Base-by-base conservation (phyloP, 2,888 invertebrate species). In the Drosophila monieri region DNA sequence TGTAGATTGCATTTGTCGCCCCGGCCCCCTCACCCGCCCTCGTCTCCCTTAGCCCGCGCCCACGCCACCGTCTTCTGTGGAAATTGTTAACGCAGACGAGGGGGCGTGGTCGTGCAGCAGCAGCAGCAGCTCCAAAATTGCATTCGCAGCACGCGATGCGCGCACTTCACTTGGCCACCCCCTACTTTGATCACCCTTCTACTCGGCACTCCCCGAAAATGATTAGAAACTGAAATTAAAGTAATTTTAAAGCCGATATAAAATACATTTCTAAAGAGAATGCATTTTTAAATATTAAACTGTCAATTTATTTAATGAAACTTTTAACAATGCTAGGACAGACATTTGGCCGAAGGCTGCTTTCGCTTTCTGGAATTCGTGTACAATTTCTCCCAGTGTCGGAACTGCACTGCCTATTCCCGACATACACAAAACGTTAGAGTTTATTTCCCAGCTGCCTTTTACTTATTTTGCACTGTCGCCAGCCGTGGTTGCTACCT, bases 1-100 rank as follows among this genome's bases (percentile, higher is more conserved):
- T 80, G 85, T 88, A 80, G 86, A 88, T 88, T 85, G 88, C 88
- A 84, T 88, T 88, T 88, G 83, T 73, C 88, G 83, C 75, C 54
- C 15, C 21, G 83, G 72, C 88, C 79, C 75, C 54, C 15, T 18
- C 15, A 6, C 27, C 15, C 46, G n/a, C 39, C 9, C 0, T 18
- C 1, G 6, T 0, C 18, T 0, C 1, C n/a, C 32, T 5, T 2
- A 6, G 2, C n/a, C 12, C 43, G 4, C 12, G 46, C n/a, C 21
- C 18, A 12, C 21, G 27, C 32, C 43, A n/a, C 35, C 39, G 15
- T 41, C 39, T 18, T n/a, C 60, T 41, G 21, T 21, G 53, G 35
- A 59, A 76, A 73, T 78, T 73, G 73, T 75, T 68, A 78, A 65
- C 68, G 65, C 60, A 25, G 47, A 25, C 23, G 47, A 18, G 27